phyloP scores from a whole-genome alignment of 2,888 invertebrate species.

The Chrysina gloriosa region DNA sequence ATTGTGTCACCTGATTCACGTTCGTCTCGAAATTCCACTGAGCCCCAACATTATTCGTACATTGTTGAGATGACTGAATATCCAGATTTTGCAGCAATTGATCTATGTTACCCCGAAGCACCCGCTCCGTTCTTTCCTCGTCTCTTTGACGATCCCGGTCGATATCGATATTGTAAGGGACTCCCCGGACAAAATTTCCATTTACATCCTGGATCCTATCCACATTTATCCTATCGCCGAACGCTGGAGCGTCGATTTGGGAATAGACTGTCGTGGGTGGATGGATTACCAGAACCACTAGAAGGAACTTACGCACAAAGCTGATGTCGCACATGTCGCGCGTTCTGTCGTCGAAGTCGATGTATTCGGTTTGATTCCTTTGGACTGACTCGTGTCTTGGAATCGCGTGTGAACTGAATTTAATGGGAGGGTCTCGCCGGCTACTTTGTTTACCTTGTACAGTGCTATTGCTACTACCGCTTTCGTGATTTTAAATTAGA shows the following conservation, averaged over 20 bases:
- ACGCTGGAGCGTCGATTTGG: conserved; percentile 45
- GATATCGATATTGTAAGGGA: conserved; percentile 31
- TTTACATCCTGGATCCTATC: conserved; percentile 37
- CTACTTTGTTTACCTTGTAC: conserved; percentile 56
- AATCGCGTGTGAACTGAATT: conserved; percentile 56
- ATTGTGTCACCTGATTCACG: conserved; percentile 84
- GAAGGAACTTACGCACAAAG: conserved; percentile 51
- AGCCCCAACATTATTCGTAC: conserved; percentile 86
- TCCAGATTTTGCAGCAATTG: conserved; percentile 78
- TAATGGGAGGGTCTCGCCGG: conserved; percentile 54
- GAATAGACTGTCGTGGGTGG: conserved; percentile 32
- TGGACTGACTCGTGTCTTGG: conserved; percentile 52
- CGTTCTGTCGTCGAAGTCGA: conserved; percentile 12
- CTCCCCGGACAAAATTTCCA: conserved; percentile 32
- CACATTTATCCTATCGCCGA: conserved; percentile 39
- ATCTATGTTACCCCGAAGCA: conserved; percentile 62
- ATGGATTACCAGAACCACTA: conserved; percentile 38
- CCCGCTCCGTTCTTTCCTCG: conserved; percentile 11
- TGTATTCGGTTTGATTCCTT: conserved; percentile 15
- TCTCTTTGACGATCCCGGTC: conserved; percentile 5
- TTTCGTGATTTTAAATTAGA: conserved; percentile 52
- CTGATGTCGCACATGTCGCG: conserved; percentile 59
- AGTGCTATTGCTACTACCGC: conserved; percentile 52
- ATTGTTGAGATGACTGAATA: conserved; percentile 81
- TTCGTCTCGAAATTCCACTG: conserved; percentile 93